Percentiles rank a stretch among this genome's conserved stretches.
Conservation (phyloP, 2,113 vertebrate genomes). For the Ariopsis seemanni region DNA sequence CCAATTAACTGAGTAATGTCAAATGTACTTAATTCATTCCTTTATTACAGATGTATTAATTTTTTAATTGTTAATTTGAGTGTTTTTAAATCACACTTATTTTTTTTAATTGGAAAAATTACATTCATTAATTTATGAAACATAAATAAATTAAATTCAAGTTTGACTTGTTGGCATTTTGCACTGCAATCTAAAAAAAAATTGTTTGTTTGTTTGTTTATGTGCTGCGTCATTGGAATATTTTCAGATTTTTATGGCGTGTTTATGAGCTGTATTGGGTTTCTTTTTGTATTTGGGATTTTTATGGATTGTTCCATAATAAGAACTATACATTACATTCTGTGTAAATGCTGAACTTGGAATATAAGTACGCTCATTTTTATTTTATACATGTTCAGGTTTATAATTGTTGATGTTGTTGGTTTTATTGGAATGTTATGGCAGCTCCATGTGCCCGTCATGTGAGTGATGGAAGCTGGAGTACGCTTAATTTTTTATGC, state of each 20-base stretch:
- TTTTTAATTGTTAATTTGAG: background rate
- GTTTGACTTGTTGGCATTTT: no score
- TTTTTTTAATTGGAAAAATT: background rate
- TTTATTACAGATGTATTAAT: background rate
- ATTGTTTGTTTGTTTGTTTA: no score
- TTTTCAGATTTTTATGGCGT: no score
- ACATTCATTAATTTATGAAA: background rate
- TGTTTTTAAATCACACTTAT: background rate
- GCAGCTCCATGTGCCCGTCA: background rate
- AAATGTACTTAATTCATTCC: background rate
- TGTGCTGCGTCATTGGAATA: background rate
- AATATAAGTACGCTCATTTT: background rate
- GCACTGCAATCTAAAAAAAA: no score
- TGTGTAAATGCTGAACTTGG: background rate
- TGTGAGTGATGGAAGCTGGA: background rate
- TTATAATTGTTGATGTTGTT: background rate
- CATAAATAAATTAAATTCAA: background rate
- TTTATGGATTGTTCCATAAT: background rate
- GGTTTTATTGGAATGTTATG: background rate
- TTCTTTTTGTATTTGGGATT: background rate
- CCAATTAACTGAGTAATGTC: background rate
- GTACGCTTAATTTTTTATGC: background rate
- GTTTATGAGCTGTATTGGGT: background rate
- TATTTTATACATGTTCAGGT: background rate
- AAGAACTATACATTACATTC: background rate